Evolutionary conservation across 2,113 vertebrate genomes (phyloP).

Genomic region (Seriola rivoliana): DNA sequence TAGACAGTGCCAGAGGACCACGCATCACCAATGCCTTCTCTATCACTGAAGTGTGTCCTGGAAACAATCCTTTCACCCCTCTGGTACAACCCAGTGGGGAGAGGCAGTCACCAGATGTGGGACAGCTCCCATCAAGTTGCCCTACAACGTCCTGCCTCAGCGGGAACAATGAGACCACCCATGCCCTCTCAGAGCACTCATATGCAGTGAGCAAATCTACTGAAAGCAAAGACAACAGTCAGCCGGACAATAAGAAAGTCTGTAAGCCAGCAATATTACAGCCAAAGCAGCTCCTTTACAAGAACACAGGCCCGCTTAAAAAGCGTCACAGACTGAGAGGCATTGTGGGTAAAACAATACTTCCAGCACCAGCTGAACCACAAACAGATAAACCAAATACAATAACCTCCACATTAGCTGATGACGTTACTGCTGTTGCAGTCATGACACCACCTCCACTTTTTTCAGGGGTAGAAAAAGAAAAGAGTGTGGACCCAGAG

Average conservation of each 20-base stretch:
- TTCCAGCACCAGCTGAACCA: slow-evolving; percentile 58
- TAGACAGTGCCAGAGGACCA: slow-evolving; percentile 89
- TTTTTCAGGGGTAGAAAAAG: slow-evolving; percentile 64
- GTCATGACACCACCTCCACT: slow-evolving; percentile 62
- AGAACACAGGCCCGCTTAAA: slow-evolving; percentile 83
- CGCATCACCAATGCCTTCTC: slow-evolving; percentile 99
- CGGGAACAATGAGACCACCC: slow-evolving; percentile 87
- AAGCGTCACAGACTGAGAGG: slow-evolving; percentile 82
- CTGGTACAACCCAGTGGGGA: slow-evolving; percentile 87
- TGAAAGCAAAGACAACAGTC: slow-evolving; percentile 68
- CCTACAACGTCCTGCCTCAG: slow-evolving; percentile 75
- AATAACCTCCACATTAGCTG: slow-evolving; percentile 46
- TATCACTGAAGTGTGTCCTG: slow-evolving; percentile 92
- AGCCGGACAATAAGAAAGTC: slow-evolving; percentile 64
- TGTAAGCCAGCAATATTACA: slow-evolving; percentile 64
- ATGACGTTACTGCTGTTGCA: slow-evolving; percentile 33
- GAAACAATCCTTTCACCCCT: slow-evolving; percentile 90
- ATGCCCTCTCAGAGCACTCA: slow-evolving; percentile 93
- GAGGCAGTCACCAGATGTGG: slow-evolving; percentile 86
- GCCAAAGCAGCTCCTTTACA: slow-evolving; percentile 73
- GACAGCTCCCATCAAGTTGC: slow-evolving; percentile 75
- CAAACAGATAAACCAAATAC: slow-evolving; percentile 55
- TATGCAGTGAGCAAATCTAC: slow-evolving; percentile 89
- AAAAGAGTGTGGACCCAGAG: slow-evolving; percentile 48
- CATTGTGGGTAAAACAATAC: slow-evolving; percentile 58